Evolutionary conservation across 2,113 vertebrate species (phyloP).

Genomic region (Tiliqua scincoides): DNA sequence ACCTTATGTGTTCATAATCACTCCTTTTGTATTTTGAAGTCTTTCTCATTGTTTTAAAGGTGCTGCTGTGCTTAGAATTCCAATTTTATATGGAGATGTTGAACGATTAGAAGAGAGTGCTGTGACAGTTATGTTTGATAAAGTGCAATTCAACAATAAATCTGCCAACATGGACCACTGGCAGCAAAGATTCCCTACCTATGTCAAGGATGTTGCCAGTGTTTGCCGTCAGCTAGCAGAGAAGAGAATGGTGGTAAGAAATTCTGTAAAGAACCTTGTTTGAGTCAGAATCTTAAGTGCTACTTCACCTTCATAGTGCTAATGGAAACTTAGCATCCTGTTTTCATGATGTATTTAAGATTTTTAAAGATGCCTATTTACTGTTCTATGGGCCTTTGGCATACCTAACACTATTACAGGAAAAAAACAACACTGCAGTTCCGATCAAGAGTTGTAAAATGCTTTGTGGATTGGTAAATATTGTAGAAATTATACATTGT

Average conservation of each 20-base stretch:
- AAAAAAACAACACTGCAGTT: background rate
- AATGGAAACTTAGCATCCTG: background rate
- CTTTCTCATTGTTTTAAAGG: constrained; percentile 67
- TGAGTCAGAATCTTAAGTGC: background rate
- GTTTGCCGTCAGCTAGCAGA: constrained; percentile 91
- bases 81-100: constrained; percentile 91
- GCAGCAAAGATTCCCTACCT: constrained; percentile 91
- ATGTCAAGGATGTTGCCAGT: constrained; percentile 86
- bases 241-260: constrained; percentile 85
- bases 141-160: constrained; percentile 87
- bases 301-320: background rate
- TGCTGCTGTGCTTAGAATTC: constrained; percentile 90
- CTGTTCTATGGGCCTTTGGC: background rate
- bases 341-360: background rate
- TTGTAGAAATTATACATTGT: background rate
- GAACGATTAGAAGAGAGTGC: constrained; percentile 91
- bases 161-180: constrained; percentile 91
- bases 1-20: background rate
- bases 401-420: background rate
- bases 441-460: background rate
- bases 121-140: constrained; percentile 89
- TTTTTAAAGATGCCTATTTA: background rate
- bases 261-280: background rate
- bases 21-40: background rate
- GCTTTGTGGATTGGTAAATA: background rate